Percentiles rank a stretch among this genome's conserved stretches.
These are phyloP conservation scores for Elephas maximus DNA, from an alignment of 2,113 vertebrate species.

Conservation along the genomic window DNA sequence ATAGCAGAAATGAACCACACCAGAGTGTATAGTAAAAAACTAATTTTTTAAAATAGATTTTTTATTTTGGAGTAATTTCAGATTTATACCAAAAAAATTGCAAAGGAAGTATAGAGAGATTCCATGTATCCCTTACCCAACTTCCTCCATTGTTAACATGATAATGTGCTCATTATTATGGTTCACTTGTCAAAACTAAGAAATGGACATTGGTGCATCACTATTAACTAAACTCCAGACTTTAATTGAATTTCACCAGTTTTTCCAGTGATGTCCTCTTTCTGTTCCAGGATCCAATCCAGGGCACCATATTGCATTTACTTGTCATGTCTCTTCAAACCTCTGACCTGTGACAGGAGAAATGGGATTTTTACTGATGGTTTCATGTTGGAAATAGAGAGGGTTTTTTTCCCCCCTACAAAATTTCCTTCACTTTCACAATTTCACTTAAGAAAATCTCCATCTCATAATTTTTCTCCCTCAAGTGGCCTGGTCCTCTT, in stretches of 20 bases:
- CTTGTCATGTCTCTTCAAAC: neutral
- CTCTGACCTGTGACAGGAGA: neutral
- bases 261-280: neutral
- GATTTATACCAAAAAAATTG: neutral
- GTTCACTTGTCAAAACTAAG: neutral
- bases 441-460: slow-evolving; percentile 32
- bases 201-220: neutral
- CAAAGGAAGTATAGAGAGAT: neutral
- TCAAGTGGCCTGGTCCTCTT: neutral
- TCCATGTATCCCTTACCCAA: neutral
- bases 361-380: neutral
- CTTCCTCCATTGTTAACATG: neutral
- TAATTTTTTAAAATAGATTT: neutral
- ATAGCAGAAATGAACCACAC: neutral
- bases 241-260: neutral
- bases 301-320: neutral
- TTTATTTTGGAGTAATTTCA: slow-evolving; percentile 33
- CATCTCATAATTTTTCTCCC: neutral
- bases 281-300: neutral
- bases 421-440: slow-evolving; percentile 7
- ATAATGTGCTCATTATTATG: neutral
- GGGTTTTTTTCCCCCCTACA: rapidly evolving
- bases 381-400: neutral
- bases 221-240: neutral
- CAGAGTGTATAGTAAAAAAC: neutral